Percentiles rank a stretch among this genome's conserved stretches.
These are phyloP conservation scores for Rhinichthys klamathensis DNA, from an alignment of 2,113 vertebrate species.

Conservation along the genomic window DNA sequence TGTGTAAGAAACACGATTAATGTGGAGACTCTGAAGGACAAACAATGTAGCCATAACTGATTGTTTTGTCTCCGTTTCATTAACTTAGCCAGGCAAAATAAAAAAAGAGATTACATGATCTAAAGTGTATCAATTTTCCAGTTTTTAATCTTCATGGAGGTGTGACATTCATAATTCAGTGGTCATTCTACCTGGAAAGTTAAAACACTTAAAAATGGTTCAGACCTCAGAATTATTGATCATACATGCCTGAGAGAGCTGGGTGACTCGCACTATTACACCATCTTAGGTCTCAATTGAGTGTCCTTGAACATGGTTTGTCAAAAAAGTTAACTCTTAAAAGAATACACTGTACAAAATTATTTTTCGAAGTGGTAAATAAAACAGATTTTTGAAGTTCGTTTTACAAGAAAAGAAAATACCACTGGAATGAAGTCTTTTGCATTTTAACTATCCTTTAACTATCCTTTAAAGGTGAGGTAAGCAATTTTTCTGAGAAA, in stretches of 20 bases:
- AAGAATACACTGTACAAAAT: not conserved
- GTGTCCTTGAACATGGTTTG: not conserved
- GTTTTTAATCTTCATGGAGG: constrained; percentile 40
- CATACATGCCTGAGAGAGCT: constrained; percentile 2
- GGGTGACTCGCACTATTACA: constrained; percentile 12
- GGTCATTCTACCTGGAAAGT: constrained; percentile 24
- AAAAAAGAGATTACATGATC: not conserved
- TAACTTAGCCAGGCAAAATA: not conserved
- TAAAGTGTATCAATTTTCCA: constrained; percentile 29
- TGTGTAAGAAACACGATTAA: not conserved
- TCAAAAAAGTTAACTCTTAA: not conserved
- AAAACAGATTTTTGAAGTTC: no score
- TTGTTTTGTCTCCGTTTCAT: constrained; percentile 24
- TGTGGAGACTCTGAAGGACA: constrained; percentile 22
- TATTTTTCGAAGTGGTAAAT: no score
- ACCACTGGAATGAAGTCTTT: no score
- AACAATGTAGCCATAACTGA: constrained; percentile 41
- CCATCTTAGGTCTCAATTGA: not conserved
- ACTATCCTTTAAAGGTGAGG: no score
- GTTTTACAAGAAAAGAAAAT: no score
- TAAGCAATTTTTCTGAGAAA: no score
- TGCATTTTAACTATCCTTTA: no score
- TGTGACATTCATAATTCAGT: constrained; percentile 33
- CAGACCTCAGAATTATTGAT: constrained; percentile 31
- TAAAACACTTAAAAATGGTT: constrained; percentile 15